Evolutionary conservation across 2,113 vertebrate genomes (phyloP).

Genomic region (Cyanocitta stelleri): DNA sequence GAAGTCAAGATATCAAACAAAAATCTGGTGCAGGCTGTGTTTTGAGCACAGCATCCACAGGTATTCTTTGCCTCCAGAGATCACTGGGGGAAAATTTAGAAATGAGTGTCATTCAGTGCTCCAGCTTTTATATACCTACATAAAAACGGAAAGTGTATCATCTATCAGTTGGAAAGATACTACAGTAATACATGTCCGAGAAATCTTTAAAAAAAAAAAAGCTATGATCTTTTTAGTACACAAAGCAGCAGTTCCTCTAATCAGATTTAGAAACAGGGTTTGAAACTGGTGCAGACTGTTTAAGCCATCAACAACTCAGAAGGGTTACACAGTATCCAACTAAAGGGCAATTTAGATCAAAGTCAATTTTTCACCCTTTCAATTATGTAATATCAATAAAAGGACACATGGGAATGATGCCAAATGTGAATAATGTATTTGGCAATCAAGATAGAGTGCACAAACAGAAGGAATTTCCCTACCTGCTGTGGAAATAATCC

Average conservation of each 20-base stretch:
- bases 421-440: slow-evolving; percentile 17
- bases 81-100: neutral
- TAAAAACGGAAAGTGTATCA: neutral
- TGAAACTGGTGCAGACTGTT: neutral
- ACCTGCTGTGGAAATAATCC: neutral
- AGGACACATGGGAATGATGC: neutral
- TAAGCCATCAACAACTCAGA: neutral
- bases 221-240: neutral
- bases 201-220: neutral
- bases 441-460: neutral
- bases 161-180: neutral
- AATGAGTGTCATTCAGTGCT: neutral
- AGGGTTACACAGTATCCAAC: neutral
- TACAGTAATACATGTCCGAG: neutral
- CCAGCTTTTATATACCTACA: neutral
- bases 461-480: neutral
- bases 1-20: neutral
- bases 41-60: neutral
- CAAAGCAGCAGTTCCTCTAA: neutral
- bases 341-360: neutral
- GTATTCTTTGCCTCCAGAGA: neutral
- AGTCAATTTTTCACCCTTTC: slow-evolving; percentile 28
- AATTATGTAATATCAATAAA: slow-evolving; percentile 38
- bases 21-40: neutral
- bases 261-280: neutral